Conservation (phyloP, 1,140 invertebrate genomes). For the Temnothorax curvispinosus region DNA sequence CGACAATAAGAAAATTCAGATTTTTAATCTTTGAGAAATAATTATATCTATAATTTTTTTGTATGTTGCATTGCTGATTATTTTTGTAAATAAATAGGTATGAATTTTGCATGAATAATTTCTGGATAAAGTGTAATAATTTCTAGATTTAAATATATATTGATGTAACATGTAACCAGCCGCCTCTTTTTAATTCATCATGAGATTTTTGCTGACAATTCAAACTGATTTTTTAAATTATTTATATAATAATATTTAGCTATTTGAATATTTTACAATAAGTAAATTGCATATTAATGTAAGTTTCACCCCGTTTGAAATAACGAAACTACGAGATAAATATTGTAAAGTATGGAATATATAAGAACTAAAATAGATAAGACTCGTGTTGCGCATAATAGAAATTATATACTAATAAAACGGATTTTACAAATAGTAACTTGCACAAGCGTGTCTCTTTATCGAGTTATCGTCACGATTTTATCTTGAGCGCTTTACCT, state of each 20-base stretch:
- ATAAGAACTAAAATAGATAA: background rate
- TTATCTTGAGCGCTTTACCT: slow-evolving; percentile 8
- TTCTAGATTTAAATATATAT: background rate
- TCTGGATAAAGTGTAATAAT: background rate
- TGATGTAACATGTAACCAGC: too few species aligned
- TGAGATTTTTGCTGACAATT: background rate
- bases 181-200: too few species aligned
- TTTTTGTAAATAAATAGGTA: background rate
- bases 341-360: background rate
- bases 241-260: background rate
- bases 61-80: background rate
- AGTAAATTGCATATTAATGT: background rate
- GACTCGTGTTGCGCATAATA: background rate
- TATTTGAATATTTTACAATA: background rate
- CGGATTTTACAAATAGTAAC: slow-evolving; percentile 6
- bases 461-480: background rate
- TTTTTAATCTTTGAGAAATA: background rate
- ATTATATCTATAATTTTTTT: background rate
- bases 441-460: slow-evolving; percentile 14
- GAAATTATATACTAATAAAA: slow-evolving; percentile 15
- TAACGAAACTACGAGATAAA: background rate
- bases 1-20: background rate
- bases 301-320: background rate
- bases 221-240: background rate
- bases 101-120: background rate